phyloP scores from a whole-genome alignment of 2,888 invertebrate genomes.

The Eupithecia vulgata region DNA sequence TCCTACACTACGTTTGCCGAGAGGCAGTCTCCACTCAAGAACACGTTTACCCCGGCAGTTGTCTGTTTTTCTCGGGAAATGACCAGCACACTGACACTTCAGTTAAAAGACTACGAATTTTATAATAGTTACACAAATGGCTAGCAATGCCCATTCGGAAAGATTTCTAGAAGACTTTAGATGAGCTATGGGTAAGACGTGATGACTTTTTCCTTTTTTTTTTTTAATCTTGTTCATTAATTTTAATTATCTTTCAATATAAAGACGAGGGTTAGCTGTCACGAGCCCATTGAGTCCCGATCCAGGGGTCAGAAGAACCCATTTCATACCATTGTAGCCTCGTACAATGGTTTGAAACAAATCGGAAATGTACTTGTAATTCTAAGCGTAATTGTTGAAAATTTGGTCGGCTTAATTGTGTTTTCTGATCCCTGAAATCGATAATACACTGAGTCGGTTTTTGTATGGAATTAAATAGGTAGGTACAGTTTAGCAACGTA shows the following conservation, averaged over 20 bases:
- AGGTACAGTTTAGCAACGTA: neutral
- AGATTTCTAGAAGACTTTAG: too few species aligned
- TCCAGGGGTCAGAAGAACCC: constrained; percentile 37
- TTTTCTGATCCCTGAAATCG: neutral
- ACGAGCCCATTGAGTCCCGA: constrained; percentile 24
- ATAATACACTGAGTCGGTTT: neutral
- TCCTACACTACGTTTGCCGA: too few species aligned
- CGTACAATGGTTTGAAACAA: constrained; percentile 43
- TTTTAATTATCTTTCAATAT: constrained; percentile 19
- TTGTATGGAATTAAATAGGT: neutral
- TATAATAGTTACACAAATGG: too few species aligned
- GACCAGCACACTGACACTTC: too few species aligned
- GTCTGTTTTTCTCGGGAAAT: too few species aligned
- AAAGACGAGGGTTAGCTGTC: constrained; percentile 32
- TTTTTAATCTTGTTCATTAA: constrained; percentile 17
- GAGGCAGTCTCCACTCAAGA: too few species aligned
- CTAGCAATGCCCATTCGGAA: too few species aligned
- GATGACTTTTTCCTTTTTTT: too few species aligned
- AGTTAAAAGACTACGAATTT: too few species aligned
- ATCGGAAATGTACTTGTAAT: constrained; percentile 23
- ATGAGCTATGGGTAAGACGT: too few species aligned
- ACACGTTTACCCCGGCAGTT: too few species aligned
- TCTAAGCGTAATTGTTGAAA: constrained; percentile 9
- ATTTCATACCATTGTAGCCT: constrained; percentile 40
- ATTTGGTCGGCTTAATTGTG: neutral